Evolutionary conservation across 2,113 vertebrate species (phyloP).

Genomic region (Trogon surrucura): DNA sequence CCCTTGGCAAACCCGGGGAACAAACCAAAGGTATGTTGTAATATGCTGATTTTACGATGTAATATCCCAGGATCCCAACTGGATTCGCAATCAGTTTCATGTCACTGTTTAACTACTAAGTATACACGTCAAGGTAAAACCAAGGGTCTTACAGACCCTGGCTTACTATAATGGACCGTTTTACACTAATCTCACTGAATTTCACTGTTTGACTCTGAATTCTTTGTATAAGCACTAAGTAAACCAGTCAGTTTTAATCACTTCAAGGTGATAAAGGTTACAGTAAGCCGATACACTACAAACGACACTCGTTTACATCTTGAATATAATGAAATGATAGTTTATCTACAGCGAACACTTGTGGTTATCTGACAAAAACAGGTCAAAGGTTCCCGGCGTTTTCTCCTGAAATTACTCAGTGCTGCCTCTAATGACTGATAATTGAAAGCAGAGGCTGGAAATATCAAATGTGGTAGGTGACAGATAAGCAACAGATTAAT

Average conservation of each 20-base stretch:
- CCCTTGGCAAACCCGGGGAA: background rate
- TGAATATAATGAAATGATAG: constrained; percentile 80
- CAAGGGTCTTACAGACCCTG: constrained; percentile 8
- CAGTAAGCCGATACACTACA: constrained; percentile 67
- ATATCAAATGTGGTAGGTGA: constrained; percentile 77
- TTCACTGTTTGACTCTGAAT: constrained; percentile 68
- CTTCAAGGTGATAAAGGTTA: constrained; percentile 70
- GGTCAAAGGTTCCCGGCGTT: constrained; percentile 85
- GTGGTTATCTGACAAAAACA: constrained; percentile 87
- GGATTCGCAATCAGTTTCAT: background rate
- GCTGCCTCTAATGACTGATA: constrained; percentile 84
- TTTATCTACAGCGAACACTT: constrained; percentile 84
- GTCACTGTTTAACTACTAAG: constrained; percentile 45
- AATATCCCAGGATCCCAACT: background rate
- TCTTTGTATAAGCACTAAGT: constrained; percentile 64
- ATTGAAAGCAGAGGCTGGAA: constrained; percentile 86
- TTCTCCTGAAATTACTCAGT: constrained; percentile 81
- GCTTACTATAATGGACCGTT: background rate
- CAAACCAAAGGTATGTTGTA: background rate
- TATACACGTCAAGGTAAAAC: constrained; percentile 13
- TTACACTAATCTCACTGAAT: constrained; percentile 65
- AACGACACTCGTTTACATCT: constrained; percentile 69
- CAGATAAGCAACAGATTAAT: constrained; percentile 80
- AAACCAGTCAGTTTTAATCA: constrained; percentile 72
- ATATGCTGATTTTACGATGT: background rate